These are phyloP conservation scores for Anarsia innoxiella DNA, from an alignment of 2,888 invertebrate species.

Conservation along the genomic window DNA sequence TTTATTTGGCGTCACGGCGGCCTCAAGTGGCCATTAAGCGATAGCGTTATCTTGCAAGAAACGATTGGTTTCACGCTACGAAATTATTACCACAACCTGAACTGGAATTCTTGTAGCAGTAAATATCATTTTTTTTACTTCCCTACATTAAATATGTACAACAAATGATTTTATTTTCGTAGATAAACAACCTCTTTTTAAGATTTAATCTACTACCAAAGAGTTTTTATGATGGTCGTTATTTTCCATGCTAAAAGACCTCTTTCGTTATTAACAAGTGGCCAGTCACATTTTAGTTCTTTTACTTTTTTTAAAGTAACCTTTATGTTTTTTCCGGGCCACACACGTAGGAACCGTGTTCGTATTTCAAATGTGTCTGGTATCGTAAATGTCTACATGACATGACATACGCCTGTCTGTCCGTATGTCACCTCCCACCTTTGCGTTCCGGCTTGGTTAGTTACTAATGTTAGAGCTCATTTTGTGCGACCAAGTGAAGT, in stretches of 20 bases:
- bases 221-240: no score
- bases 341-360: conserved; percentile 51
- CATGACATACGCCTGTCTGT: conserved; percentile 28
- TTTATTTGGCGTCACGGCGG: conserved; percentile 38
- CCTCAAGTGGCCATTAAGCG: conserved; percentile 55
- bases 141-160: no score
- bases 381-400: conserved; percentile 60
- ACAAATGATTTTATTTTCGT: no score
- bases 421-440: conserved; percentile 2
- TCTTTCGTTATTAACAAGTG: no score
- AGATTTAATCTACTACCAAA: no score
- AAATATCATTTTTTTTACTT: no score
- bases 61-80: conserved; percentile 55
- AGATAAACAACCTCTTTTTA: no score
- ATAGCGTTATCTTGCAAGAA: conserved; percentile 51
- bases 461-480: no score
- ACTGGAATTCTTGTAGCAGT: no score
- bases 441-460: conserved; percentile 1
- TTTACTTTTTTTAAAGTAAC: not conserved
- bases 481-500: no score
- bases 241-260: no score
- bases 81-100: no score
- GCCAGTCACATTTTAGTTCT: not conserved
- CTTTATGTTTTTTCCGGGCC: conserved; percentile 25
- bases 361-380: conserved; percentile 49